Base-by-base conservation (phyloP, 2,797 vertebrate species). In the Distichodus sexfasciatus region DNA sequence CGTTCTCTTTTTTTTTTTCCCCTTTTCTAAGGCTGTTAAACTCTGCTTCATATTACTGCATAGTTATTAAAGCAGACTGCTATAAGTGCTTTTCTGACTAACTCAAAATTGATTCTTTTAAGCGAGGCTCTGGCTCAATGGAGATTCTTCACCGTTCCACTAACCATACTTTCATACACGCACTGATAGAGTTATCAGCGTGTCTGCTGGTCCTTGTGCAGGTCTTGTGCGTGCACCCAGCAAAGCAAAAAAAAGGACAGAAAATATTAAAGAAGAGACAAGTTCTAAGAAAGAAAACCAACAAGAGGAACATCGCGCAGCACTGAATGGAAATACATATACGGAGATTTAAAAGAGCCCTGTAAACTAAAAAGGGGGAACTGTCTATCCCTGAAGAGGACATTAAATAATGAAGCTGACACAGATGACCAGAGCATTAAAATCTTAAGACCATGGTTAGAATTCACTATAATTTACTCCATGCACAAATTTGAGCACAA, bases 321-420 rank as follows among this genome's bases (percentile, higher is more conserved):
- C 31, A 46, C 41, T 28, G 26, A 11, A 12, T 24, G 0, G 36
- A 65, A 38, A 63, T 46, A 21, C 6, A 14, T 64, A 60, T 44
- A 51, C 48, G 47, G 51, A 70, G 51, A 38, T 9, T 44, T 21
- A 40, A 55, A 47, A 50, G 48, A 53, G 60, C 9, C 60, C 29
- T 21, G 53, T 69, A 72, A 57, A 77, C 70, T 31, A 78, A 59
- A n/a, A 21, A 58, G 31, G 47, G 60, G 21, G 57, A 74, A 54
- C 23, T 69, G 44, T 60, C 71, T 66, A 69, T 65, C 67, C 71
- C 74, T 78, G 62, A 72, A 78, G 71, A 78, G 85, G 85, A 89
- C 84, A 85, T 86, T 87, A 90, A 84, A 81, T 88, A 91, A 92
- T 88, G 85, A 88, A 90, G 85, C 87, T 88, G 85, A 88, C 87